These are phyloP conservation scores for Natrix natrix DNA, from an alignment of 2,797 vertebrate species.

Conservation along the genomic window DNA sequence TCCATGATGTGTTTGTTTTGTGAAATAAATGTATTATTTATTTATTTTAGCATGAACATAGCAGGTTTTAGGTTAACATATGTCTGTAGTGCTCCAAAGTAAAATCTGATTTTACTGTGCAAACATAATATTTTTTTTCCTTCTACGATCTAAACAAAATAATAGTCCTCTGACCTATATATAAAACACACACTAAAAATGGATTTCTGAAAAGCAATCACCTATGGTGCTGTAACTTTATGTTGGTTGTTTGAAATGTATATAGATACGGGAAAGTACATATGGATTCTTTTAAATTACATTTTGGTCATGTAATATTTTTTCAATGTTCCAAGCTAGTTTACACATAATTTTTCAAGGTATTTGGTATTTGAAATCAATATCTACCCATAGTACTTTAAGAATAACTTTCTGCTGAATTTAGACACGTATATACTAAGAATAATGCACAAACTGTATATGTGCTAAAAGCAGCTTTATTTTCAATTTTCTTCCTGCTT, in stretches of 20 bases:
- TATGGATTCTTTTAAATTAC: neutral
- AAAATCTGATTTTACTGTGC: constrained; percentile 13
- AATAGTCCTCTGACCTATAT: constrained; percentile 8
- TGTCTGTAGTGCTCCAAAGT: constrained; percentile 19
- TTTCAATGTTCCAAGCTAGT: neutral
- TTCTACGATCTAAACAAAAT: constrained; percentile 1
- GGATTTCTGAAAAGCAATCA: neutral
- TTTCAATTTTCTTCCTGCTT: neutral
- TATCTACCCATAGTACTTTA: constrained; percentile 10
- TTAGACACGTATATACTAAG: constrained; percentile 1
- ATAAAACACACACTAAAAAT: constrained; percentile 15
- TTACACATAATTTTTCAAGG: neutral
- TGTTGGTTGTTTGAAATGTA: constrained; percentile 21
- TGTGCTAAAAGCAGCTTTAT: neutral
- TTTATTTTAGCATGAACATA: constrained; percentile 47
- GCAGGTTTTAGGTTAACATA: constrained; percentile 22
- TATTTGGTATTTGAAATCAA: neutral
- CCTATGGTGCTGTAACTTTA: neutral
- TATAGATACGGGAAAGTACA: neutral
- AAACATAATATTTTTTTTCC: neutral
- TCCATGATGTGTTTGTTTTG: constrained; percentile 27
- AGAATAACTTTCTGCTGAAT: neutral
- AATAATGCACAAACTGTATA: neutral
- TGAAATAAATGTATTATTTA: constrained; percentile 70
- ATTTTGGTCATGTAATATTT: neutral